These are phyloP conservation scores for Eubasilissa regina DNA, from an alignment of 1,140 invertebrate species.

Conservation along the genomic window DNA sequence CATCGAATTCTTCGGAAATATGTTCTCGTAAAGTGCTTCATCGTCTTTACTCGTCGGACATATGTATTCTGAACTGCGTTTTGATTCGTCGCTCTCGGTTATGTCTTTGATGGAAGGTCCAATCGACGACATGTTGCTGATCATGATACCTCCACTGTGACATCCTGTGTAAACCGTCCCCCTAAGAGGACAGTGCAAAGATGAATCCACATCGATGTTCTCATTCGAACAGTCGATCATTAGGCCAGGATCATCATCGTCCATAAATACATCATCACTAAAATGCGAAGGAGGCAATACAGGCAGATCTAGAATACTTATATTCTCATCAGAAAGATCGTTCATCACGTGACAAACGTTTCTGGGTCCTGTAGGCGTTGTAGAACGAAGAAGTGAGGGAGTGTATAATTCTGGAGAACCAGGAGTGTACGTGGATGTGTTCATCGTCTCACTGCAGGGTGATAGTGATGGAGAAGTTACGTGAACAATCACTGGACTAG, in stretches of 20 bases:
- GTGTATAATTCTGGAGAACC: slow-evolving; percentile 63
- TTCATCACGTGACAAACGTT: slow-evolving; percentile 26
- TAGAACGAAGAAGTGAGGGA: slow-evolving; percentile 64
- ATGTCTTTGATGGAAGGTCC: slow-evolving; percentile 32
- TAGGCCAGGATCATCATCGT: slow-evolving; percentile 53
- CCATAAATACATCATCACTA: slow-evolving; percentile 56
- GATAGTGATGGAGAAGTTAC: slow-evolving; percentile 56
- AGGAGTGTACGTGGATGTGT: slow-evolving; percentile 44
- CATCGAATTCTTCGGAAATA: slow-evolving; percentile 47
- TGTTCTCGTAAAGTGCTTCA: slow-evolving; percentile 56
- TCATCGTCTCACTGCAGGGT: slow-evolving; percentile 53
- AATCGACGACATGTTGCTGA: slow-evolving; percentile 53
- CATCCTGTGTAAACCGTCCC: slow-evolving; percentile 54
- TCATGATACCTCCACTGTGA: slow-evolving; percentile 57
- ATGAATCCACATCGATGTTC: slow-evolving; percentile 2
- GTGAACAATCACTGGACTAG: slow-evolving; percentile 54
- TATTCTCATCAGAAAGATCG: slow-evolving; percentile 45
- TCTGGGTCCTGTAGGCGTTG: slow-evolving; percentile 61
- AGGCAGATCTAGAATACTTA: slow-evolving; percentile 51
- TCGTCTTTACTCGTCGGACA: slow-evolving; percentile 30
- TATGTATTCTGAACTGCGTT: slow-evolving; percentile 40
- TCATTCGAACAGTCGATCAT: slow-evolving; percentile 51
- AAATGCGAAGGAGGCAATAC: slow-evolving; percentile 59
- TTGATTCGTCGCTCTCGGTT: not conserved
- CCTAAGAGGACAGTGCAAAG: slow-evolving; percentile 40